Base-by-base conservation (phyloP, 2,888 invertebrate genomes). In the Drosophila cracens region DNA sequence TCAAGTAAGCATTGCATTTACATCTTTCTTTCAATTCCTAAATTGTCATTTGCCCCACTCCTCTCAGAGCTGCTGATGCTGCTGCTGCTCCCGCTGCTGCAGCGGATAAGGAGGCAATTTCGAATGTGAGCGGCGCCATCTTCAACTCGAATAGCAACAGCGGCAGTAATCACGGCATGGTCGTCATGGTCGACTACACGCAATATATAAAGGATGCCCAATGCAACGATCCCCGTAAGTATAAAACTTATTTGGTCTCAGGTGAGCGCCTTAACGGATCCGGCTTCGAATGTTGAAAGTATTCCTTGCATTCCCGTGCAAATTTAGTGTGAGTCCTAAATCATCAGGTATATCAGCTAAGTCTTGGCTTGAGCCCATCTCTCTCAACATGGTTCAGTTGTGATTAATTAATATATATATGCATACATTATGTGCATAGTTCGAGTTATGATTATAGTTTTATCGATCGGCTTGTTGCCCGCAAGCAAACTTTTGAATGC, bases 171-270 rank as follows among this genome's bases (percentile, higher is more conserved):
- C 86, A 76, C 49, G 92, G 90, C 16, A 46, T 46, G 40, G 86
- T 90, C 27, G 81, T 90, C 4, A 83, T 88, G 49, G 91, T 93
- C 38, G 93, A 93, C 63, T 93, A 93, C 74, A 91, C 93, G 4
- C 93, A 93, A 73, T 93, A 93, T 82, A 83, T 93, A 34, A 93
- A 92, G 78, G 93, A 93, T 79, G 93, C 93, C 11, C 92, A 93
- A 77, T 83, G 93, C 58, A 89, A 81, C 61, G 92, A 92, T 87
- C 79, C 90, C 21, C 80, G 93, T 93, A 85, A 91, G 92, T 43
- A 10, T 4, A 16, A 6, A 40, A 49, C 25, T 13, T 16, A 8
- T 46, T 25, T 46, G 2, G 7, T 46, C 16, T 46, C 46, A 4
- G 21, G 25, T 46, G 7, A 8, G 13, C 13, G 13, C 13, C 13